A percentile compares a stretch with the other conserved stretches of the same genome.
Evolutionary conservation across 2,113 vertebrate genomes (phyloP).

Genomic region (Triplophysa siluroides): DNA sequence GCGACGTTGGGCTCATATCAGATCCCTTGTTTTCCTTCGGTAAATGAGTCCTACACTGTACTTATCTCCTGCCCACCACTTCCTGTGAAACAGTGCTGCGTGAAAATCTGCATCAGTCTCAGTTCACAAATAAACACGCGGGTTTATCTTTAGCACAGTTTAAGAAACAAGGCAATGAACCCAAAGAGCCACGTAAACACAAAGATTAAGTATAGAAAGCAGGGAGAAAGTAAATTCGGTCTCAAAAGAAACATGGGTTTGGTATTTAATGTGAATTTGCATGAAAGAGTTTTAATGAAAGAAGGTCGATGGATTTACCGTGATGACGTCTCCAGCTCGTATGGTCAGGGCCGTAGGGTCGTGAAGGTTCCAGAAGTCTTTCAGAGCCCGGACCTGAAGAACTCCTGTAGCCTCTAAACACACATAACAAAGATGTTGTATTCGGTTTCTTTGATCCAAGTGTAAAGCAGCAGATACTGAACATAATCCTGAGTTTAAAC

Average conservation of each 20-base stretch:
- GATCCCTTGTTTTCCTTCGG: neutral
- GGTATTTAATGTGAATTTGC: neutral
- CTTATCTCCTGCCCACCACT: constrained; percentile 9
- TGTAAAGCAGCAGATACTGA: constrained; percentile 48
- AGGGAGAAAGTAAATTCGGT: neutral
- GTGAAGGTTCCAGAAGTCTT: constrained; percentile 96
- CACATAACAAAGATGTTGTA: constrained; percentile 12
- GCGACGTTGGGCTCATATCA: neutral
- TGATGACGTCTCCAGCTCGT: constrained; percentile 90
- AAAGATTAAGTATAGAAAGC: neutral
- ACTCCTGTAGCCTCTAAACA: constrained; percentile 88
- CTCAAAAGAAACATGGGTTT: neutral
- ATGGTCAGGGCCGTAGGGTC: constrained; percentile 93
- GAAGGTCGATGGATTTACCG: constrained; percentile 67
- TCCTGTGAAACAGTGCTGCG: constrained; percentile 20
- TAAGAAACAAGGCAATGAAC: neutral
- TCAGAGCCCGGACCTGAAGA: constrained; percentile 91
- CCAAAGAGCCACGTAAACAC: neutral
- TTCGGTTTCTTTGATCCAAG: neutral
- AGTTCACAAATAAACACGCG: constrained; percentile 16
- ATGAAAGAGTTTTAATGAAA: neutral
- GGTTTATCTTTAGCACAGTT: neutral
- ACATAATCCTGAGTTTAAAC: constrained; percentile 39
- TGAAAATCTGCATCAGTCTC: neutral
- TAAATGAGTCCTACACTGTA: neutral